phyloP scores from a whole-genome alignment of 1,140 invertebrate species.

The Meloidogyne hapla region DNA sequence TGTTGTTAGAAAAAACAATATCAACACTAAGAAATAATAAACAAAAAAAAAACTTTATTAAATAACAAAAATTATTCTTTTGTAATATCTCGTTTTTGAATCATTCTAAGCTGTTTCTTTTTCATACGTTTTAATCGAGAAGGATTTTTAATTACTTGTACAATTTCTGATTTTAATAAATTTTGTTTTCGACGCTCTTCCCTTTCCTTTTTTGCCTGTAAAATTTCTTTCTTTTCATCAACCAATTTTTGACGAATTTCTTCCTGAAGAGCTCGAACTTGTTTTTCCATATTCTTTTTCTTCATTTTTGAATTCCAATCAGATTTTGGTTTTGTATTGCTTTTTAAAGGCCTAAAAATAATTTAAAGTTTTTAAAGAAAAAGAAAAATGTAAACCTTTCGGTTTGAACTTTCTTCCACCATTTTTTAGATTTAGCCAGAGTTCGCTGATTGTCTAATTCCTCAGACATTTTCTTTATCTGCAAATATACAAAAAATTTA shows the following conservation, averaged over 20 bases:
- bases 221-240: constrained; percentile 26
- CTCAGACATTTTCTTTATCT: not conserved
- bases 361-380: not conserved
- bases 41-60: not conserved
- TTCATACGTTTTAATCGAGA: constrained; percentile 33
- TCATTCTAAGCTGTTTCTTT: constrained; percentile 35
- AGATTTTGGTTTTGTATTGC: constrained; percentile 21
- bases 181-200: constrained; percentile 43
- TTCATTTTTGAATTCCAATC: constrained; percentile 34
- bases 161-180: constrained; percentile 35
- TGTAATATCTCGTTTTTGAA: constrained; percentile 36
- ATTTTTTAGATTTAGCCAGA: constrained; percentile 25
- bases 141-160: constrained; percentile 40
- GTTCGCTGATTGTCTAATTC: not conserved
- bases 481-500: too few relatives aligned
- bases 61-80: not conserved
- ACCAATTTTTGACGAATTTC: constrained; percentile 31
- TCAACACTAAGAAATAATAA: not conserved
- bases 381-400: constrained; percentile 24
- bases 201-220: constrained; percentile 24
- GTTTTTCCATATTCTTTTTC: constrained; percentile 22
- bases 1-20: not conserved
- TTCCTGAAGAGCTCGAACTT: constrained; percentile 27
- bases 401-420: constrained; percentile 30
- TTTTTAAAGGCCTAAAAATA: constrained; percentile 7